Base-by-base conservation (phyloP, 1,140 invertebrate genomes). In the Drosophila tsacasi region DNA sequence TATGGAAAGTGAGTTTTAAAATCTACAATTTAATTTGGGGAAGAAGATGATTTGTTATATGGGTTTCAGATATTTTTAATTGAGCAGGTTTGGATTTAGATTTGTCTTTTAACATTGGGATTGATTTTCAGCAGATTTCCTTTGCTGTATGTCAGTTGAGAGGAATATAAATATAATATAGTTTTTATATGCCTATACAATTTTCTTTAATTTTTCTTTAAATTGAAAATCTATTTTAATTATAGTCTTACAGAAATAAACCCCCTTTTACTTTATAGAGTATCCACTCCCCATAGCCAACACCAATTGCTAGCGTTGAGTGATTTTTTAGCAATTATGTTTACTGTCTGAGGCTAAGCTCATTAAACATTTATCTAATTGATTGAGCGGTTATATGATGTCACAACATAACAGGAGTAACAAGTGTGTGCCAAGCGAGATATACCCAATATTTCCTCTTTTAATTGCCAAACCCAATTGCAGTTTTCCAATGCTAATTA, bases 281-380 rank as follows among this genome's bases (percentile, higher is more conserved):
- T 62, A 80, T 65, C 1, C 0, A 3, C 23, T 35, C 1, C 2
- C 15, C 5, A 46, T 32, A 59, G 32, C 35, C 42, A 61, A 40
- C 65, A 15, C 19, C 8, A 64, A 40, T 21, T 35, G 54, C 52
- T 42, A 62, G 40, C 57, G 37, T 58, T 74, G 54, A 89, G 77
- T 84, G 81, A 79, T 75, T 89, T 76, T 80, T 62, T 49, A 61
- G 73, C 81, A 83, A 89, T 87, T 87, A 81, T 74, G 80, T 78
- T 89, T 72, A 67, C 65, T n/a, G 69, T 55, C 69, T 79, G 47
- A 37, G 32, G 21, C 49, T 21, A 1, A 50, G 72, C 84, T 76
- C 84, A 89, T 87, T 89, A 89, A 87, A 81, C 63, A 84, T 87
- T 84, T 83, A 84, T 90, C 55, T 42, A 52, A 84, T 76, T 89